Percentiles rank a stretch among this genome's conserved stretches.
Evolutionary conservation across 37 sponge, comb jelly and placozoan genomes (phyloP).

Genomic region (Beroe forskalii): DNA sequence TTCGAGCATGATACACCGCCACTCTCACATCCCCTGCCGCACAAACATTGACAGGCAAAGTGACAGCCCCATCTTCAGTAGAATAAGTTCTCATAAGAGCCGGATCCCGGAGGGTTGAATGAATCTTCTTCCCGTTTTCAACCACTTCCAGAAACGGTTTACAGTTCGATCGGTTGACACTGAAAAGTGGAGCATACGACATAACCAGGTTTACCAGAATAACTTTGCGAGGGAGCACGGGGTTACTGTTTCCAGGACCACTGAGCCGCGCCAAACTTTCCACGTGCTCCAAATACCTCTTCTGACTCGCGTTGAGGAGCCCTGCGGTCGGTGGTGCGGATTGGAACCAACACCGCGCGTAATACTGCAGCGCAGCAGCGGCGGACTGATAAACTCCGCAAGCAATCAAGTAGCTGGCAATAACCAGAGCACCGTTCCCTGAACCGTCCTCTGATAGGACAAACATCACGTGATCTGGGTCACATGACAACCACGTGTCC

Average conservation of each 20-base stretch:
- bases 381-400: slow-evolving; percentile 32
- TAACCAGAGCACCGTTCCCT: slow-evolving; percentile 18
- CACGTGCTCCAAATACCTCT: slow-evolving; percentile 40
- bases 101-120: slow-evolving; percentile 45
- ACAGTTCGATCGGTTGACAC: slow-evolving; percentile 56
- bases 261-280: neutral
- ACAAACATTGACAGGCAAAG: neutral
- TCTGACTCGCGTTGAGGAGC: slow-evolving; percentile 28
- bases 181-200: slow-evolving; percentile 29
- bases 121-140: slow-evolving; percentile 42
- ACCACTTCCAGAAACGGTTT: slow-evolving; percentile 59
- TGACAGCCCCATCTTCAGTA: slow-evolving; percentile 2
- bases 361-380: neutral
- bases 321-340: neutral
- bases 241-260: neutral
- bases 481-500: slow-evolving; percentile 43
- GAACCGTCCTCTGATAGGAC: slow-evolving; percentile 42
- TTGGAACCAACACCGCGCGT: neutral
- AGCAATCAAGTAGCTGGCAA: slow-evolving; percentile 10
- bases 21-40: slow-evolving; percentile 29
- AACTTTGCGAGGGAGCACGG: neutral
- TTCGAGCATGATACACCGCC: slow-evolving; percentile 36
- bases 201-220: neutral
- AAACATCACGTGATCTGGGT: neutral
- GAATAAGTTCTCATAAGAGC: slow-evolving; percentile 23